Conservation (phyloP, 2,888 invertebrate genomes). For the Pimpla rufipes region DNA sequence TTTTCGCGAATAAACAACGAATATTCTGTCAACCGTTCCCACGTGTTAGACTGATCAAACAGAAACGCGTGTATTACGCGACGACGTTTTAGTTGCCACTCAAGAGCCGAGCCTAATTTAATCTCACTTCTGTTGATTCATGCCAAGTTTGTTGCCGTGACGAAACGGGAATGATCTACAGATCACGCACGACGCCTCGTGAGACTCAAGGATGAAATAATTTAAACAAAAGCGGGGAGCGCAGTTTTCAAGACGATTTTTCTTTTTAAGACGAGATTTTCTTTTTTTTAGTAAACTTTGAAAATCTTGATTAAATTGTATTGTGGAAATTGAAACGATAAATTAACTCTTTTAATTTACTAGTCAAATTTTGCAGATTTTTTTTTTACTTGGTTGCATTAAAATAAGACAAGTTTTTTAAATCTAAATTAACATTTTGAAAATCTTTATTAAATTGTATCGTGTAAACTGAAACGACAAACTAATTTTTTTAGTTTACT, state of each 20-base stretch:
- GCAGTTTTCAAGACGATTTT: too few relatives aligned
- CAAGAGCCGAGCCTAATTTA: slow-evolving; percentile 29
- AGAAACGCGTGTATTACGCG: background rate
- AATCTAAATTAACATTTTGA: too few relatives aligned
- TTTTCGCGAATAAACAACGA: slow-evolving; percentile 13
- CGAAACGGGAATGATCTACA: background rate
- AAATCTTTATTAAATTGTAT: background rate
- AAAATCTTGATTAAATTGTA: background rate
- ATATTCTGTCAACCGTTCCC: slow-evolving; percentile 24
- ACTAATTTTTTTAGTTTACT: background rate
- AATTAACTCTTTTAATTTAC: background rate
- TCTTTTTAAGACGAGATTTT: too few relatives aligned
- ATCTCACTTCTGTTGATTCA: slow-evolving; percentile 43
- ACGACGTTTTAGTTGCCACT: slow-evolving; percentile 29
- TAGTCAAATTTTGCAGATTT: background rate
- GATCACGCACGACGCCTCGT: background rate
- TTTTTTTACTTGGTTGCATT: too few relatives aligned
- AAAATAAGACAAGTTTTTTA: too few relatives aligned
- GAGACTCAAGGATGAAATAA: too few relatives aligned
- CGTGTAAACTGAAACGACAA: background rate
- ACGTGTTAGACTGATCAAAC: slow-evolving; percentile 39
- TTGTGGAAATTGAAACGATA: background rate
- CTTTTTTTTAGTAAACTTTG: too few relatives aligned
- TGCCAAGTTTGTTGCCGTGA: slow-evolving; percentile 49
- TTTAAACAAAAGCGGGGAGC: too few relatives aligned